Percentiles rank a stretch among this genome's conserved stretches.
phyloP scores from a whole-genome alignment of 2,113 vertebrate species.

The Toxotes jaculatrix region DNA sequence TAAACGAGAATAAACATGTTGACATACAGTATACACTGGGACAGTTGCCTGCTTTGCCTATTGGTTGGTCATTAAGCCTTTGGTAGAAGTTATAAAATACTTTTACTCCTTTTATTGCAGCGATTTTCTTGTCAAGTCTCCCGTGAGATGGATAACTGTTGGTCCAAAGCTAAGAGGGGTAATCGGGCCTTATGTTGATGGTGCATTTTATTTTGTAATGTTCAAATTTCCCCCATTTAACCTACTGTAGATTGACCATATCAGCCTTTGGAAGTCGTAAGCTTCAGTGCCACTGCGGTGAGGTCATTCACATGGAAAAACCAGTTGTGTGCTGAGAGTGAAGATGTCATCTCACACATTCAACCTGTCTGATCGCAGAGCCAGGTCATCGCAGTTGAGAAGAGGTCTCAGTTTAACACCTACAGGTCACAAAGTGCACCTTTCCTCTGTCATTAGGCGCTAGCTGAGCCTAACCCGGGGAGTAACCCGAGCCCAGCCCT shows the following conservation, averaged over 20 bases:
- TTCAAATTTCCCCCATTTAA: background rate
- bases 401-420: constrained; percentile 72
- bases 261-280: background rate
- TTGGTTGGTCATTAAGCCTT: background rate
- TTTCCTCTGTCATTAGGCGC: constrained; percentile 50
- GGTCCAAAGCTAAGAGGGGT: background rate
- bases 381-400: constrained; percentile 39
- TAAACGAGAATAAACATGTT: background rate
- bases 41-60: background rate
- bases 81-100: too few relatives aligned
- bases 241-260: too few relatives aligned
- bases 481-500: constrained; percentile 54
- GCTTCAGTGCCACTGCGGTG: background rate
- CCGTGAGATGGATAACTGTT: background rate
- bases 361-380: constrained; percentile 32
- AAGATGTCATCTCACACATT: constrained; percentile 58
- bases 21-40: background rate
- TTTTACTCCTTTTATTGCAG: too few relatives aligned
- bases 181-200: background rate
- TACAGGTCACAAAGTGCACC: constrained; percentile 65
- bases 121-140: background rate
- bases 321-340: background rate
- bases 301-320: constrained; percentile 13
- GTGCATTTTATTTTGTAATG: background rate
- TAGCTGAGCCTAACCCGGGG: constrained; percentile 46